phyloP scores from a whole-genome alignment of 1,140 invertebrate species.

The Drosophila grimshawi region DNA sequence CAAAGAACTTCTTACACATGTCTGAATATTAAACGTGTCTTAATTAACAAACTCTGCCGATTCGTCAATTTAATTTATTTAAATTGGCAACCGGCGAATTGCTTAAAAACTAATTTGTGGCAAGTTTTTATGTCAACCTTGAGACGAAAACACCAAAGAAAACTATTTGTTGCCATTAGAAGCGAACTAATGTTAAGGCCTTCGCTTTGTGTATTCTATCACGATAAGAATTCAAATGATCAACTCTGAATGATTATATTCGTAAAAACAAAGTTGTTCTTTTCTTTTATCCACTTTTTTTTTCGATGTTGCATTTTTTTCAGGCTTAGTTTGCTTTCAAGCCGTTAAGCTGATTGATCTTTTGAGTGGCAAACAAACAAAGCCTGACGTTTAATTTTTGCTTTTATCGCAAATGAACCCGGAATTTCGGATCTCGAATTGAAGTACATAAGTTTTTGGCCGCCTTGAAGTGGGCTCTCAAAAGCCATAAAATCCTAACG shows the following conservation, averaged over 20 bases:
- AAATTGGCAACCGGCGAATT: conserved; percentile 53
- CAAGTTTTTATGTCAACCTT: conserved; percentile 39
- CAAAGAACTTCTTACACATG: conserved; percentile 52
- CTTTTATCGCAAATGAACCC: conserved; percentile 43
- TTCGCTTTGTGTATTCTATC: not conserved
- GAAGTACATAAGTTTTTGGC: conserved; percentile 64
- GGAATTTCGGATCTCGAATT: conserved; percentile 64
- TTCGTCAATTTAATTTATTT: conserved; percentile 47
- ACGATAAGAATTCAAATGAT: not conserved
- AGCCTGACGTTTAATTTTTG: conserved; percentile 24
- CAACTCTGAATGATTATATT: not conserved
- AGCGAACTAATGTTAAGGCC: conserved; percentile 30
- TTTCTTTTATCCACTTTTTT: not conserved
- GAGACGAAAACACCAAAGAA: conserved; percentile 5
- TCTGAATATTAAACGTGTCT: conserved; percentile 18
- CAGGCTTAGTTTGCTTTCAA: conserved; percentile 12
- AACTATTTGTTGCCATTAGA: conserved; percentile 36
- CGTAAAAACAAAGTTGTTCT: no score
- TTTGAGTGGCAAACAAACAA: conserved; percentile 38
- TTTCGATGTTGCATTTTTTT: not conserved
- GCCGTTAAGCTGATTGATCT: conserved; percentile 40
- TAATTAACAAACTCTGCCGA: conserved; percentile 55
- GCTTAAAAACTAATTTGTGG: conserved; percentile 53
- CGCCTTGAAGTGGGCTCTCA: conserved; percentile 66
- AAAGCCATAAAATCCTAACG: conserved; percentile 62